phyloP scores from a whole-genome alignment of 2,888 invertebrate species.

The Dynastes grantii region DNA sequence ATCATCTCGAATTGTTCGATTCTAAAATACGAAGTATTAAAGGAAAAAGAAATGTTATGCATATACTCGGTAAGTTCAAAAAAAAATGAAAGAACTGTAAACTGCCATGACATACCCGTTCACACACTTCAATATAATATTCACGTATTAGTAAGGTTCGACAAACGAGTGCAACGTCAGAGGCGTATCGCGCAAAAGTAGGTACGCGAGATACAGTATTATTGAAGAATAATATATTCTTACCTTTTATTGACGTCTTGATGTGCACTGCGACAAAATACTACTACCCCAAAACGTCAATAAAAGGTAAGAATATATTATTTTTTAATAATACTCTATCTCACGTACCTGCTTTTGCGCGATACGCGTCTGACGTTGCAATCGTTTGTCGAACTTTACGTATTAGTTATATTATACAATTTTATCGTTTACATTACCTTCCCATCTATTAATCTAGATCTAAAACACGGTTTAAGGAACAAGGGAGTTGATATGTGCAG shows the following conservation, averaged over 20 bases:
- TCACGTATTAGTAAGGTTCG: background rate
- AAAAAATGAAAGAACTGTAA: constrained; percentile 29
- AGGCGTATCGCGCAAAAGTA: too few species aligned
- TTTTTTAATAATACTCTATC: too few species aligned
- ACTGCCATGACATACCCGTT: constrained; percentile 39
- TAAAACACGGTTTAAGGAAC: background rate
- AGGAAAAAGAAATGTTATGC: background rate
- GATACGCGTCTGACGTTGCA: too few species aligned
- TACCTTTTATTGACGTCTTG: too few species aligned
- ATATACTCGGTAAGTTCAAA: background rate
- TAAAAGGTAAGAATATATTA: too few species aligned
- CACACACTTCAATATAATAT: background rate
- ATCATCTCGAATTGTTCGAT: background rate
- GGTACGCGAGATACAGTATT: too few species aligned
- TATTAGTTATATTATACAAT: constrained; percentile 15
- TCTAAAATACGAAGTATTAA: constrained; percentile 17
- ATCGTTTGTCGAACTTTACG: background rate
- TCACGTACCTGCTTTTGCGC: too few species aligned
- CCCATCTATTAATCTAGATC: constrained; percentile 8
- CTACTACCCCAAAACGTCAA: too few species aligned
- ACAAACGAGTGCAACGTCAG: too few species aligned
- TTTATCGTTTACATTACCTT: constrained; percentile 13
- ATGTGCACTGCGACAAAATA: too few species aligned
- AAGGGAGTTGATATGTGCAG: too few species aligned
- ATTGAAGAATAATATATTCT: too few species aligned